Conservation (phyloP, 2,797 vertebrate species). For the Discoglossus pictus region DNA sequence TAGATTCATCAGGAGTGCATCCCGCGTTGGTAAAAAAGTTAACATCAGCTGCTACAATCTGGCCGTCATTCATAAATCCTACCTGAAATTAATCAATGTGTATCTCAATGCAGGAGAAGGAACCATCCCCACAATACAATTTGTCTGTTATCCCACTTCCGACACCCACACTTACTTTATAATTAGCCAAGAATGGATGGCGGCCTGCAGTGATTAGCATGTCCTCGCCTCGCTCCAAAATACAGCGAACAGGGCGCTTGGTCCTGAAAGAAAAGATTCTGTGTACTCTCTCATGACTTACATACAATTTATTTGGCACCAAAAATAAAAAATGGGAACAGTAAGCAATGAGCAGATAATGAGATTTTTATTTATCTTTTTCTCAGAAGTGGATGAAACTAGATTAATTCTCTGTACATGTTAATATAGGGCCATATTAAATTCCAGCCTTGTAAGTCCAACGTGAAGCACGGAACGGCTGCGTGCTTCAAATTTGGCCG, state of each 20-base stretch:
- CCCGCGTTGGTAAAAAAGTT: slow-evolving; percentile 79
- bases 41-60: slow-evolving; percentile 77
- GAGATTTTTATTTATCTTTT: no score
- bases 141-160: no score
- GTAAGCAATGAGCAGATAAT: no score
- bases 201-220: slow-evolving; percentile 85
- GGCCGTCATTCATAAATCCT: slow-evolving; percentile 82
- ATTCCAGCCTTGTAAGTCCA: no score
- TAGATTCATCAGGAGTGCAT: slow-evolving; percentile 75
- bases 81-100: slow-evolving; percentile 64
- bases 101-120: neutral
- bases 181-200: slow-evolving; percentile 81
- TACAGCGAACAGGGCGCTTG: slow-evolving; percentile 72
- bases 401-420: no score
- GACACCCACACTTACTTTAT: slow-evolving; percentile 77
- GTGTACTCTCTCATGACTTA: no score
- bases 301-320: neutral
- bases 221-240: slow-evolving; percentile 86
- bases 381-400: no score
- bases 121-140: no score
- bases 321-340: no score
- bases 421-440: no score
- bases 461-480: no score
- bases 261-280: slow-evolving; percentile 80
- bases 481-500: no score